phyloP scores from a whole-genome alignment of 2,888 invertebrate species.

The Xanthorhoe spadicearia region DNA sequence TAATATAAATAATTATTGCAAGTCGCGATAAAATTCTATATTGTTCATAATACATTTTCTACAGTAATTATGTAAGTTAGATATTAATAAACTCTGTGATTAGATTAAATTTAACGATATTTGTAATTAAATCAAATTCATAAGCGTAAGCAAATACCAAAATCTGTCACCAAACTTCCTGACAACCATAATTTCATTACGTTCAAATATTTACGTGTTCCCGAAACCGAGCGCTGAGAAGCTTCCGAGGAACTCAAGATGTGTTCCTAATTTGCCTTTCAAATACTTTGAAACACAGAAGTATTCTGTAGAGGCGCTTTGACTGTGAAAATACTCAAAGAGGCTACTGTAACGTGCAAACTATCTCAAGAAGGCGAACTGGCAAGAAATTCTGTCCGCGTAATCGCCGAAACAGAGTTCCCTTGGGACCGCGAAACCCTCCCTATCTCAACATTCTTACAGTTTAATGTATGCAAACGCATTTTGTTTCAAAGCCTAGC shows the following conservation, averaged over 20 bases:
- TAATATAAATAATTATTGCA: no score
- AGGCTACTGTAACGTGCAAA: slow-evolving; percentile 80
- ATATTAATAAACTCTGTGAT: no score
- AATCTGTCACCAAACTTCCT: slow-evolving; percentile 4
- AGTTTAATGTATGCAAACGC: slow-evolving; percentile 85
- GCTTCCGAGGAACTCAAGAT: slow-evolving; percentile 66
- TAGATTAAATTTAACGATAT: background rate
- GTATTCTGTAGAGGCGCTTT: slow-evolving; percentile 74
- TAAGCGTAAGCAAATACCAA: slow-evolving; percentile 8
- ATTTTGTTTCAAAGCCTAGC: slow-evolving; percentile 84
- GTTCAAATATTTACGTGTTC: slow-evolving; percentile 71
- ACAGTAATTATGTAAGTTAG: no score
- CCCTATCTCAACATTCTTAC: slow-evolving; percentile 83
- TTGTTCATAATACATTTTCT: no score
- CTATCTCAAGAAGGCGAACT: slow-evolving; percentile 78
- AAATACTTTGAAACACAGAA: slow-evolving; percentile 80
- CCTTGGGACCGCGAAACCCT: slow-evolving; percentile 71
- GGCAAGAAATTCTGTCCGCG: slow-evolving; percentile 79
- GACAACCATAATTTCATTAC: slow-evolving; percentile 59
- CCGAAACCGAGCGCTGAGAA: slow-evolving; percentile 48
- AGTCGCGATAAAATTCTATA: no score
- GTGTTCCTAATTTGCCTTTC: slow-evolving; percentile 81
- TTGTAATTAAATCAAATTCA: background rate
- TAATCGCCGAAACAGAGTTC: slow-evolving; percentile 83
- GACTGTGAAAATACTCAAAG: slow-evolving; percentile 76